Conservation (phyloP, 2,113 vertebrate genomes). For the Naja naja region DNA sequence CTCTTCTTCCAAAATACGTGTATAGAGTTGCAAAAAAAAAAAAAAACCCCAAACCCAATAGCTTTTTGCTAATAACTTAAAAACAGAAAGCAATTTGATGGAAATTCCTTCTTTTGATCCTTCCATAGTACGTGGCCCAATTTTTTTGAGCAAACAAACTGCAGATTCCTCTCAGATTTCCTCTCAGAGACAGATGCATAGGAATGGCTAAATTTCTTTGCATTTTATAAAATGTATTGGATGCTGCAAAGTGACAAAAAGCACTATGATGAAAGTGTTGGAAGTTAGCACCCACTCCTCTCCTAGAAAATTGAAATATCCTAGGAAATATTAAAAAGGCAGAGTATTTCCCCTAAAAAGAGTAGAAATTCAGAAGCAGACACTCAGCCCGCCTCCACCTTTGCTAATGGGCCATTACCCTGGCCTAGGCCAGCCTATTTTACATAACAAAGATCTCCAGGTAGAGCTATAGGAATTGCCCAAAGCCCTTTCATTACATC, state of each 20-base stretch:
- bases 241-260: not conserved
- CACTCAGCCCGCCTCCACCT: too few species aligned
- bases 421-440: too few species aligned
- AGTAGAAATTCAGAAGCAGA: too few species aligned
- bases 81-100: not conserved
- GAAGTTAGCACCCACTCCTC: too few species aligned
- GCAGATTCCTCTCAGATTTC: not conserved
- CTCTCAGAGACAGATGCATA: not conserved
- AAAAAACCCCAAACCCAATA: too few species aligned
- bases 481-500: too few species aligned
- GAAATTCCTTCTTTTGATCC: not conserved
- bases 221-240: not conserved
- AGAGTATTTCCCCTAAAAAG: too few species aligned
- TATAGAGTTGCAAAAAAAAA: not conserved
- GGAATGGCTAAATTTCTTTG: not conserved
- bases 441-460: too few species aligned
- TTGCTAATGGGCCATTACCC: too few species aligned
- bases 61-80: not conserved
- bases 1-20: not conserved
- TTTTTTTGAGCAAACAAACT: not conserved
- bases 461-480: too few species aligned
- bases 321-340: too few species aligned
- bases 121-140: not conserved
- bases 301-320: too few species aligned
- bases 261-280: not conserved